Conservation (phyloP, 2,113 vertebrate species). For the Ellobius talpinus region DNA sequence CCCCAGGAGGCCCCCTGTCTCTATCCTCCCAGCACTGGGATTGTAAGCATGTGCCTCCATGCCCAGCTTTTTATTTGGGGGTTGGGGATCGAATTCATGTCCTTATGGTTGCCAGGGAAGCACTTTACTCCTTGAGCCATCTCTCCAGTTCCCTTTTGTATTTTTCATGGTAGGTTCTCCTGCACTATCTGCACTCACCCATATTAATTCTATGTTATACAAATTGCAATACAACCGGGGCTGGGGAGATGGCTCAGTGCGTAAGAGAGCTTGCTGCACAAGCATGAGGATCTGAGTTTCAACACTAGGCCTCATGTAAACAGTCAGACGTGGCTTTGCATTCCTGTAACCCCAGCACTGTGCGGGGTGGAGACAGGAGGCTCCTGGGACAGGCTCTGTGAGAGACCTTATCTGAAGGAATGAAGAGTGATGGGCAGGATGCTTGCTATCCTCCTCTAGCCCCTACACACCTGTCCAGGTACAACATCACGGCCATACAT, state of each 20-base stretch:
- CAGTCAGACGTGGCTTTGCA: not conserved
- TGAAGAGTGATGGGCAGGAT: not conserved
- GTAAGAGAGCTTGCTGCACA: not conserved
- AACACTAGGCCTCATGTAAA: not conserved
- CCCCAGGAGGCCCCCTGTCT: not conserved
- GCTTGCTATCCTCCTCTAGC: not conserved
- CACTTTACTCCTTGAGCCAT: not conserved
- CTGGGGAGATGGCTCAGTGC: not conserved
- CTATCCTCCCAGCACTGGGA: not conserved
- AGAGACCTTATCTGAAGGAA: not conserved
- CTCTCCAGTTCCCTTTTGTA: not conserved
- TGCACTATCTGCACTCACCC: not conserved
- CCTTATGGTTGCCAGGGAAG: not conserved
- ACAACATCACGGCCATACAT: no score
- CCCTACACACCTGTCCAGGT: not conserved
- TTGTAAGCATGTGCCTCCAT: no score
- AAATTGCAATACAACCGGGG: not conserved
- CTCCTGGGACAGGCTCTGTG: not conserved
- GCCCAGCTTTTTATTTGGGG: no score
- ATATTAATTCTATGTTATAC: not conserved
- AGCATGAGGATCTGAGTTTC: not conserved
- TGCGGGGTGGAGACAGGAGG: not conserved
- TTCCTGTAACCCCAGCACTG: not conserved
- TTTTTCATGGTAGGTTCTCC: constrained; percentile 23
- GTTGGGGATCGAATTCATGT: not conserved